Evolutionary conservation across 2,113 vertebrate species (phyloP), one percentile per base, ranked within the genome.

Genomic region (Corythornis vintsioides): DNA sequence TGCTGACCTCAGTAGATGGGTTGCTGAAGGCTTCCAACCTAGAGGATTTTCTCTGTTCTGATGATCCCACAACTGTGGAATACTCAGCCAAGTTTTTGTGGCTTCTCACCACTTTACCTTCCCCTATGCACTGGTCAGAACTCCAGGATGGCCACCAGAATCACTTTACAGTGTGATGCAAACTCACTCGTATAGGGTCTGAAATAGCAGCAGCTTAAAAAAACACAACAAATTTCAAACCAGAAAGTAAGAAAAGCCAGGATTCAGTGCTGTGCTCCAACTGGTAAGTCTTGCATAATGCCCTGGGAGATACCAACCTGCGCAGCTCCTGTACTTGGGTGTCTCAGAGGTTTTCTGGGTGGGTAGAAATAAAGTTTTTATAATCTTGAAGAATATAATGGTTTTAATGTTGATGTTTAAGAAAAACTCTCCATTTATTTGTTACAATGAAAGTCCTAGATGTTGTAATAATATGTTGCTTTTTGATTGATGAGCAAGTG

Each of bases 121-220:
- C 40, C 28, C 1, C 0, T 21, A 13, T 0, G 1, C 38, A 3
- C 56, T 20, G 31, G 53, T 50, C 10, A 4, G 20, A 61, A 42
- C 47, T 38, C 13, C 0, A 3, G 29, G 29, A 6, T 10, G 29
- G 59, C 26, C 17, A 2, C 56, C 52, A 0, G 9, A 10, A 12
- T 28, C 0, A 2, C 50, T 77, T 29, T 6, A 40, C 9, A 25
- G 21, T 6, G 0, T 15, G 57, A 7, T 13, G 16, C 56, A 50
- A 13, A 10, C 47, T 73, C 53, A 3, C 33, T 26, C 53, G 0
- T 38, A 28, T 13, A 60, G 29, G 47, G 21, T n/a, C 29, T 50
- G 72, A 50, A 42, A 42, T 28, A 16, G 56, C 1, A 0, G 22
- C 13, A 12, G 16, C 8, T 57, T n/a, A 57, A 25, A 25, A 35